Evolutionary conservation across 2,113 vertebrate genomes (phyloP), one percentile per base, ranked within the genome.

Genomic region (Nasalis larvatus): DNA sequence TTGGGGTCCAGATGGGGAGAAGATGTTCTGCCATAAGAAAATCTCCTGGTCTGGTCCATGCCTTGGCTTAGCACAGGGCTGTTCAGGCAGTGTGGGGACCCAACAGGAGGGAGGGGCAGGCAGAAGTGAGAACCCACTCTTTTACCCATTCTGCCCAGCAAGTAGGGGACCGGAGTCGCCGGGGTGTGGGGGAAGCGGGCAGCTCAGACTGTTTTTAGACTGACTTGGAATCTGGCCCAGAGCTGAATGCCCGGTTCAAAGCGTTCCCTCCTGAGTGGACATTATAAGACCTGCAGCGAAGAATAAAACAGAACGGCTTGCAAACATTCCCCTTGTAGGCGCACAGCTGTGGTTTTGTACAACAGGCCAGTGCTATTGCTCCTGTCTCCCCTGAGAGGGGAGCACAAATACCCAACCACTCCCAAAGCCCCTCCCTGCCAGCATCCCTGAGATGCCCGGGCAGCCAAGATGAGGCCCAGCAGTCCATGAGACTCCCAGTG

Each of bases 181-280:
- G 0, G 27, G 30, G 27, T 2, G 27, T 30, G 0, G 27, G 12
- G 60, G 60, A 12, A n/a, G 49, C 17, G n/a, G 69, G 73, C 2
- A 32, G 49, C 25, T 85, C 45, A 69, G 81, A 32, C 42, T 92
- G 94, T 42, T 91, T 95, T 52, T n/a, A 84, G 69, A 84, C 87
- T 37, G 74, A 71, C 89, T 96, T 96, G 95, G 95, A 93, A 54
- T 73, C 94, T 17, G 0, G 84, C 84, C 69, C 92, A 93, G 95
- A 92, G 54, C 32, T 56, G 35, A 54, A 49, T 84, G 90, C 85
- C 76, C 1, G 1, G 54, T 96, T 96, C 90, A 93, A 78, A 89
- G 90, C 9, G 0, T 45, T 89, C 83, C 66, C 94, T 95, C 88
- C 95, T 52, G 68, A 89, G 86, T 52, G 54, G 92, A 81, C 93